Evolutionary conservation across 1,140 invertebrate species (phyloP).

Genomic region (Heliconius hermathena): DNA sequence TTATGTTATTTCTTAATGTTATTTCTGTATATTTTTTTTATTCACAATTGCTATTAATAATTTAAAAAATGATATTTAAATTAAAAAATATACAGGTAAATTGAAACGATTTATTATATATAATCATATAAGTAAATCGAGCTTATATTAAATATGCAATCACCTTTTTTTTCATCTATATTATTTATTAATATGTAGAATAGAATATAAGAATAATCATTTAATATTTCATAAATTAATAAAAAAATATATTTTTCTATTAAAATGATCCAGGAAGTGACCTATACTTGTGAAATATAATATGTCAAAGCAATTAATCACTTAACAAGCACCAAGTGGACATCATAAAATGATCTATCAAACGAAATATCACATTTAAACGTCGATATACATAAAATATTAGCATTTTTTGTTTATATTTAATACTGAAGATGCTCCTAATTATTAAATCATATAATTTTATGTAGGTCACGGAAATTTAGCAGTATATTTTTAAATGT

Average conservation of each 20-base stretch:
- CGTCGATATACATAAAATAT: slow-evolving; percentile 24
- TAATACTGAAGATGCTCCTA: slow-evolving; percentile 21
- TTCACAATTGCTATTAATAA: too few relatives aligned
- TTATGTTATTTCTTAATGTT: too few relatives aligned
- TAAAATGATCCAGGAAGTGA: slow-evolving; percentile 21
- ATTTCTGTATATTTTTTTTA: too few relatives aligned
- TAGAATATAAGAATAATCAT: too few relatives aligned
- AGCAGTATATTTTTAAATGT: slow-evolving; percentile 13
- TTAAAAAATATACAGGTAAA: too few relatives aligned
- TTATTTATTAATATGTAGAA: too few relatives aligned
- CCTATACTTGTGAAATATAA: slow-evolving; percentile 6
- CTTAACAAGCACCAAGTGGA: not conserved
- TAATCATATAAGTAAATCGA: too few relatives aligned
- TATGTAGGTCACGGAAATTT: not conserved
- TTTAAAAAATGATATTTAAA: too few relatives aligned
- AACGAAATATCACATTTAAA: slow-evolving; percentile 25
- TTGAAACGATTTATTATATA: too few relatives aligned
- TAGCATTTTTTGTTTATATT: slow-evolving; percentile 14
- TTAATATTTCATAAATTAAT: too few relatives aligned
- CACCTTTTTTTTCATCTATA: too few relatives aligned
- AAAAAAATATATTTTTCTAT: not conserved
- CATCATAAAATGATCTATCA: slow-evolving; percentile 10
- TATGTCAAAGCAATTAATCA: not conserved
- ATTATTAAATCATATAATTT: slow-evolving; percentile 20
- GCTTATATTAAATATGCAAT: too few relatives aligned